phyloP scores from a whole-genome alignment of 2,888 invertebrate species.

The Pecten maximus region DNA sequence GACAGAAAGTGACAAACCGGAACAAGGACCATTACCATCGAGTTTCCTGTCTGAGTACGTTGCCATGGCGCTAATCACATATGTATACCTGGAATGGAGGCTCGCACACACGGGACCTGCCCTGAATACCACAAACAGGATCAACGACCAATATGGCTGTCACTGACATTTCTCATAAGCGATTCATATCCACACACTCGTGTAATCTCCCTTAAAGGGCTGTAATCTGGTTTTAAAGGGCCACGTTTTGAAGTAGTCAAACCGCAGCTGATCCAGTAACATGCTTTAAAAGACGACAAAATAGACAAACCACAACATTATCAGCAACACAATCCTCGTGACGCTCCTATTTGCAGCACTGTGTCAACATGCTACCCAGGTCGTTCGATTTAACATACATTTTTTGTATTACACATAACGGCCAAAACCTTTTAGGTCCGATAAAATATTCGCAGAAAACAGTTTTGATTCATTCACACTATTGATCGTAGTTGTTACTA shows the following conservation, averaged over 20 bases:
- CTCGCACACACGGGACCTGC: conserved; percentile 16
- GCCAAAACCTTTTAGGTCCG: too few relatives aligned
- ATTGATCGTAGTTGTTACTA: too few relatives aligned
- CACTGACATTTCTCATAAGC: conserved; percentile 32
- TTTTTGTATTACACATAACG: too few relatives aligned
- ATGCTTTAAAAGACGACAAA: not conserved
- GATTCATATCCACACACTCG: conserved; percentile 32
- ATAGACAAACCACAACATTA: not conserved
- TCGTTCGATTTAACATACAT: not conserved
- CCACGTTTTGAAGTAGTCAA: not conserved
- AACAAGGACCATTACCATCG: conserved; percentile 20
- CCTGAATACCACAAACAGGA: conserved; percentile 33
- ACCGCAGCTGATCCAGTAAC: not conserved
- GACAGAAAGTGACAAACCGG: conserved; percentile 35
- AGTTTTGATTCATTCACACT: too few relatives aligned
- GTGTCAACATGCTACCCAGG: not conserved
- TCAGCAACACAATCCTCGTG: not conserved
- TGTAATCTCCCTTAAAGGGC: conserved; percentile 30
- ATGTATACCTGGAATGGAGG: conserved; percentile 29
- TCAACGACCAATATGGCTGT: conserved; percentile 20
- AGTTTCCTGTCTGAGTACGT: conserved; percentile 26
- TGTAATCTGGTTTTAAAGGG: conserved; percentile 6
- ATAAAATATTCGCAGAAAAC: too few relatives aligned
- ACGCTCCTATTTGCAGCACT: not conserved
- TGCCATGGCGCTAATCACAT: conserved; percentile 15